phyloP scores from a whole-genome alignment of 1,140 invertebrate genomes.

The Heliconius nattereri region DNA sequence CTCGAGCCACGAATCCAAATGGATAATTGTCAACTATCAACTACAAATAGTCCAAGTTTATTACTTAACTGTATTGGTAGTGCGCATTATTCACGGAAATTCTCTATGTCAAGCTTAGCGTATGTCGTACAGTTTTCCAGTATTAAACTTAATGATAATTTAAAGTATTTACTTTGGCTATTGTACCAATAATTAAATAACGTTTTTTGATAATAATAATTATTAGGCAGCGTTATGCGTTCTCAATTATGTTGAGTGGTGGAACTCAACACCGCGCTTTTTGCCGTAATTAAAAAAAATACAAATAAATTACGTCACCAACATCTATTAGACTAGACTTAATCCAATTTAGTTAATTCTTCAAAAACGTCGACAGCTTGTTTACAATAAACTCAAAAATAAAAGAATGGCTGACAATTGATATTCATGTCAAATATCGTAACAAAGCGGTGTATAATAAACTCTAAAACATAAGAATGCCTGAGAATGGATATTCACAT shows the following conservation, averaged over 20 bases:
- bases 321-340: not conserved
- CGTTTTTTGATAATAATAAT: too few species aligned
- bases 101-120: not conserved
- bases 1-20: slow-evolving; percentile 43
- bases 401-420: not conserved
- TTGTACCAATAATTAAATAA: not conserved
- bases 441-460: not conserved
- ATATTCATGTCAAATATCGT: not conserved
- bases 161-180: not conserved
- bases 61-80: not conserved
- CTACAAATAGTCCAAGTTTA: slow-evolving; percentile 23
- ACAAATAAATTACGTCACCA: too few species aligned
- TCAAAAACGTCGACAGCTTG: not conserved
- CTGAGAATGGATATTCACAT: not conserved
- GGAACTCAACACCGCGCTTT: too few species aligned
- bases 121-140: not conserved
- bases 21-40: slow-evolving; percentile 45
- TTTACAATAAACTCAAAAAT: not conserved
- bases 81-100: not conserved
- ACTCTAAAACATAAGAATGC: not conserved
- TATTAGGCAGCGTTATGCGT: too few species aligned
- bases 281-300: too few species aligned
- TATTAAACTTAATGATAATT: not conserved
- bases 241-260: too few species aligned
- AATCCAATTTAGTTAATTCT: not conserved